Evolutionary conservation across 2,888 invertebrate genomes (phyloP).

Genomic region (Drosophila falleni): DNA sequence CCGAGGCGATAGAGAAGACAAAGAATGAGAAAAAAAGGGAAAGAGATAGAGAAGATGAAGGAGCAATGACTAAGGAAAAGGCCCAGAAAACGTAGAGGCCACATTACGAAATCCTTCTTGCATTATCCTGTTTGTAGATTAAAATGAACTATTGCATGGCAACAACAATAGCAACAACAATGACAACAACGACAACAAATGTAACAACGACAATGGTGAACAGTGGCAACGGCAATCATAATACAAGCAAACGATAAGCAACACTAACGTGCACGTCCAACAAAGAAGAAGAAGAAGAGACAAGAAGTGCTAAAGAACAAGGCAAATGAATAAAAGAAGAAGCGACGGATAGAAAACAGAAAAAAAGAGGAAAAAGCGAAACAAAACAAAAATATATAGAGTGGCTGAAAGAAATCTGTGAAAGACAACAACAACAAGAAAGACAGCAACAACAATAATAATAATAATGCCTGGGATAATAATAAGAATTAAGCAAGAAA

Average conservation of each 20-base stretch:
- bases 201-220: conserved; percentile 52
- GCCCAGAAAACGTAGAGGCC: conserved; percentile 52
- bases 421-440: conserved; percentile 41
- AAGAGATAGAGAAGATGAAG: no score
- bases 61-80: conserved; percentile 27
- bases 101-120: conserved; percentile 80
- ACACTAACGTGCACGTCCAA: conserved; percentile 67
- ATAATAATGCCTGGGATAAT: conserved; percentile 80
- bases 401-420: conserved; percentile 66
- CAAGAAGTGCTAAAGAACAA: conserved; percentile 56
- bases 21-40: conserved; percentile 39
- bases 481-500: conserved; percentile 82
- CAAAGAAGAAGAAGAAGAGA: conserved; percentile 33
- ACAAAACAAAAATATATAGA: conserved; percentile 29
- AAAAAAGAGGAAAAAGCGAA: conserved; percentile 7
- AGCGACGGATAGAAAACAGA: conserved; percentile 12
- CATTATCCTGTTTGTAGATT: conserved; percentile 79
- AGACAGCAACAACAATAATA: conserved; percentile 39
- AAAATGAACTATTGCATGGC: conserved; percentile 80
- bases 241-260: conserved; percentile 77
- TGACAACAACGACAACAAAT: conserved; percentile 27
- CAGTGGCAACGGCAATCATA: conserved; percentile 73
- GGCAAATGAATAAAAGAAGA: conserved; percentile 46
- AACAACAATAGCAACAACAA: conserved; percentile 50
- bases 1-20: conserved; percentile 57